Evolutionary conservation across 1,140 invertebrate genomes (phyloP), one percentile per base, ranked within the genome.

Genomic region (Pseudomyrmex cubaensis): DNA sequence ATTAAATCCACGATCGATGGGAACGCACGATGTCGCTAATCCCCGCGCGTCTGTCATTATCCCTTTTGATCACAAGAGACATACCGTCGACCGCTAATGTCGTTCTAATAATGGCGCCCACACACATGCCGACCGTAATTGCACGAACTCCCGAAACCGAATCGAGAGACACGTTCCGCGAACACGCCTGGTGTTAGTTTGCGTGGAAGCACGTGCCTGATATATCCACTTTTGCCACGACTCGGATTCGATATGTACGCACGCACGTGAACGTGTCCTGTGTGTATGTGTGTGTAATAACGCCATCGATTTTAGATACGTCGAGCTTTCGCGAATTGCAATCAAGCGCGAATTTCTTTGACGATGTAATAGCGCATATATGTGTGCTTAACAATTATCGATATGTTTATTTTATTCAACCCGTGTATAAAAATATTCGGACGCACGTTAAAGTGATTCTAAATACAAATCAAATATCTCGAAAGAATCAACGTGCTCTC

Each of bases 1-100:
- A 90, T 90, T 90, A 90, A 89, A 87, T 85, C 87, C 64, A 59
- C 85, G 84, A 83, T 84, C 82, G 86, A 86, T 90, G 54, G 4
- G 78, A 88, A 63, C 76, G 86, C 35, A 35, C 85, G 63, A 85
- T 74, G 83, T 13, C 77, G 64, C 77, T 87, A 89, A 87, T 84
- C 72, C 74, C 52, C 74, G 20, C 74, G 54, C 52, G 70, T 85
- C 87, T 90, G 87, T 90, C 85, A 90, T 90, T 77, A 85, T 76
- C 62, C 61, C 61, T 59, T 80, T 76, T 89, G 85, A 90, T 90
- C 87, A 90, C 87, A 90, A 89, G 89, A 89, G 89, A 70, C 64
- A 52, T 62, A 64, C 70, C 67, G 80, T 83, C 90, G 86, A 90
- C 67, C 72, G 64, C 82, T 83, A 77, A 90, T 90, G 84, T 74